phyloP scores from a whole-genome alignment of 2,888 invertebrate species.

The Andrena dorsata region DNA sequence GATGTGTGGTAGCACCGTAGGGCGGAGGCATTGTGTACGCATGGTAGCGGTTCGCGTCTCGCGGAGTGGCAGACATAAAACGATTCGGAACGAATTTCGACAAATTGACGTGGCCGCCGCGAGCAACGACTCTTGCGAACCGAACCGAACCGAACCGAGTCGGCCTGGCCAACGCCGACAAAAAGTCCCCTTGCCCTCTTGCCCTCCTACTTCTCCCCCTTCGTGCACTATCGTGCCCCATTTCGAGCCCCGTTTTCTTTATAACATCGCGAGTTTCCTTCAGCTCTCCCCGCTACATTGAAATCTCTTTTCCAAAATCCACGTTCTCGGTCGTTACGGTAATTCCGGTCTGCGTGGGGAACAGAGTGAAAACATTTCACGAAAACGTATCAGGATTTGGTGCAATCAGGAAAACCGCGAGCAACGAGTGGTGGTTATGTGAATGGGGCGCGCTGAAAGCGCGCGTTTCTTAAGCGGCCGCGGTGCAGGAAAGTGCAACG shows the following conservation, averaged over 20 bases:
- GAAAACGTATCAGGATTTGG: background rate
- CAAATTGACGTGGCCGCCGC: slow-evolving; percentile 84
- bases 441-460: slow-evolving; percentile 55
- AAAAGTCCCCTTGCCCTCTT: slow-evolving; percentile 49
- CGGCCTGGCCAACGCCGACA: slow-evolving; percentile 25
- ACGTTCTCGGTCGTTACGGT: background rate
- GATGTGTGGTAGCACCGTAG: slow-evolving; percentile 67
- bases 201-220: slow-evolving; percentile 1
- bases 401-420: slow-evolving; percentile 64
- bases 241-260: slow-evolving; percentile 8
- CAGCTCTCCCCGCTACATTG: background rate
- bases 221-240: slow-evolving; percentile 8
- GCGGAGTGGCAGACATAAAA: slow-evolving; percentile 83
- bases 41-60: slow-evolving; percentile 82
- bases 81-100: slow-evolving; percentile 85
- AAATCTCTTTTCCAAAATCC: background rate
- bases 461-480: slow-evolving; percentile 66
- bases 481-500: slow-evolving; percentile 70
- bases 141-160: slow-evolving; percentile 58
- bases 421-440: slow-evolving; percentile 18
- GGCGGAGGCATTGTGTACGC: slow-evolving; percentile 78
- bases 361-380: too few species aligned
- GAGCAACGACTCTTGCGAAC: slow-evolving; percentile 71
- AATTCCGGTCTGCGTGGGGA: too few species aligned
- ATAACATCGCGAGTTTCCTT: background rate